A percentile compares a stretch with the other conserved stretches of the same genome.
Conservation (phyloP, 2,797 vertebrate genomes). For the Thripadectes ignobilis region DNA sequence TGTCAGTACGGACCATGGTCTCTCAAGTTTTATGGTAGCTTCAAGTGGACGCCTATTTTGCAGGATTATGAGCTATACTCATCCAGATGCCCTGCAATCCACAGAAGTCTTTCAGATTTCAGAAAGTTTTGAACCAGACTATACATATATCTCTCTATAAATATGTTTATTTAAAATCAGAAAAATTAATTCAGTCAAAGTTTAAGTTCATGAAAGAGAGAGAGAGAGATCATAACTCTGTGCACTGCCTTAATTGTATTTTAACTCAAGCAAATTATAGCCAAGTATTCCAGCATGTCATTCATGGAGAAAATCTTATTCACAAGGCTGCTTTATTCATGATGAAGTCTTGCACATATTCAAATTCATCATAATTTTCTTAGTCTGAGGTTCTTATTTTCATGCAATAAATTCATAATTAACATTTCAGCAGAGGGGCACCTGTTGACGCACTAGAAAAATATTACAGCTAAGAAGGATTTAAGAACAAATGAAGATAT, state of each 20-base stretch:
- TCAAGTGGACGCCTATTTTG: background rate
- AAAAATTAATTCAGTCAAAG: conserved; percentile 9
- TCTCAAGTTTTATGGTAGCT: background rate
- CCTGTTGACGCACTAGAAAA: background rate
- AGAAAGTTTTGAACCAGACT: background rate
- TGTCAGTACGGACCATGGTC: background rate
- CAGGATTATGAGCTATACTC: background rate
- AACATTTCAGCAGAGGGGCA: conserved; percentile 39
- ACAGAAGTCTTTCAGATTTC: background rate
- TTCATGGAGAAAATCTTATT: conserved; percentile 59
- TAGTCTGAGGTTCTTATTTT: conserved; percentile 40
- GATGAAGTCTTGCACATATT: conserved; percentile 29
- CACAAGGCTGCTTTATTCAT: conserved; percentile 49
- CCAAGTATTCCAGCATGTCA: conserved; percentile 19
- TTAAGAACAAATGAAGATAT: conserved; percentile 38
- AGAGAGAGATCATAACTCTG: background rate
- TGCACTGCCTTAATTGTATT: conserved; percentile 42
- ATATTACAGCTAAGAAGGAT: conserved; percentile 14
- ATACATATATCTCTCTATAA: background rate
- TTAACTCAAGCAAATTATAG: conserved; percentile 46
- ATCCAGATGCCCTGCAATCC: background rate
- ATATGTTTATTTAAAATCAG: background rate
- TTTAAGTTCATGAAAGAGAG: conserved; percentile 7
- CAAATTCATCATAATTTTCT: conserved; percentile 40
- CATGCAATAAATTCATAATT: conserved; percentile 28